phyloP scores from a whole-genome alignment of 2,113 vertebrate species.

The Sturnus vulgaris region DNA sequence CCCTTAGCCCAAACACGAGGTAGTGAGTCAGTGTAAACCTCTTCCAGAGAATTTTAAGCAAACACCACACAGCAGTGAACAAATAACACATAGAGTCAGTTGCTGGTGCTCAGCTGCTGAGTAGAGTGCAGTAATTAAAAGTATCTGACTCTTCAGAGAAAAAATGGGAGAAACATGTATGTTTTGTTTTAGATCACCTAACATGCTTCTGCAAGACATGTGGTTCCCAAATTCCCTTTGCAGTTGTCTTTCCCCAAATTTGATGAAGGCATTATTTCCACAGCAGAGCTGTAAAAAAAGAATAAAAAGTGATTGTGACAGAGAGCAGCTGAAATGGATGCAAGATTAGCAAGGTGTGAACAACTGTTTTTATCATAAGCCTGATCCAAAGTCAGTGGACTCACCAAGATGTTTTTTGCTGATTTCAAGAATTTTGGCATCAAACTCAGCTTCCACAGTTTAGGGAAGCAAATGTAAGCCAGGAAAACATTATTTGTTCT shows the following conservation, averaged over 20 bases:
- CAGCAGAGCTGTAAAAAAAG: neutral
- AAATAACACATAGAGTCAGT: rapidly evolving
- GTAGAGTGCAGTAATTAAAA: neutral
- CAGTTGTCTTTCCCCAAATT: neutral
- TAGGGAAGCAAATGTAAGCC: neutral
- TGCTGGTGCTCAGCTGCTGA: neutral
- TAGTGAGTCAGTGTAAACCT: neutral
- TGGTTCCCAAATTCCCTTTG: neutral
- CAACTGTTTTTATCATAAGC: neutral
- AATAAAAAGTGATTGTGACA: neutral
- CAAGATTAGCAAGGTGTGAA: neutral
- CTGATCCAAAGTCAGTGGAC: neutral
- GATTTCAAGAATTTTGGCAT: neutral
- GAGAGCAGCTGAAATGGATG: neutral
- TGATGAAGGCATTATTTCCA: neutral
- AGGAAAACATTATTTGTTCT: neutral
- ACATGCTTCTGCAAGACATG: rapidly evolving
- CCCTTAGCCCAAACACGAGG: neutral
- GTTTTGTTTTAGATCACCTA: neutral
- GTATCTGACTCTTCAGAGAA: neutral
- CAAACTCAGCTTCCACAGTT: neutral
- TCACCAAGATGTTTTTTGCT: neutral
- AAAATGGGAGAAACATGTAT: neutral
- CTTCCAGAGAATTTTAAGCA: neutral
- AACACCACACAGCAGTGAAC: neutral